These are phyloP conservation scores for Lepidurus packardi DNA, from an alignment of 1,140 invertebrate genomes.

Conservation along the genomic window DNA sequence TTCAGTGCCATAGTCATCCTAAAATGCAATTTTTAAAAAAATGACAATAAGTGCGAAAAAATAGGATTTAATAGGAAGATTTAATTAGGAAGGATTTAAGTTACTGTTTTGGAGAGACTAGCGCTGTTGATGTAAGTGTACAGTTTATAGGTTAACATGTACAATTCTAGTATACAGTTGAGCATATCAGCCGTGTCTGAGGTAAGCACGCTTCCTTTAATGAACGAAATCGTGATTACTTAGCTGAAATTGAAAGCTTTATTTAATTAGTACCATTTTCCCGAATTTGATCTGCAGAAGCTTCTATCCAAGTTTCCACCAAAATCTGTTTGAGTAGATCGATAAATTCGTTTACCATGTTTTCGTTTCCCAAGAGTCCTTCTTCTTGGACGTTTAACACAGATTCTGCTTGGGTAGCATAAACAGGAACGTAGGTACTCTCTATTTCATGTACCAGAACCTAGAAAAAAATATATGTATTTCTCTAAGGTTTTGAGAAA, in stretches of 20 bases:
- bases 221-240: not conserved
- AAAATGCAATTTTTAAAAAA: not conserved
- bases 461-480: not conserved
- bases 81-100: too few species aligned
- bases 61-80: too few species aligned
- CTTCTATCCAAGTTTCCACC: conserved; percentile 33
- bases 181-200: not conserved
- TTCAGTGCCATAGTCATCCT: not conserved
- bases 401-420: not conserved
- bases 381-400: not conserved
- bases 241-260: not conserved
- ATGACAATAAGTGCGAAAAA: not conserved
- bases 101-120: not conserved
- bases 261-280: conserved; percentile 5
- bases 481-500: too few species aligned
- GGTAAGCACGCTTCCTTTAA: not conserved
- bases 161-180: not conserved
- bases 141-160: not conserved
- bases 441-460: not conserved
- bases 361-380: not conserved
- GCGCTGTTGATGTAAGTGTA: not conserved
- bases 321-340: conserved; percentile 20
- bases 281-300: conserved; percentile 23
- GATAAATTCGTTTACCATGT: conserved; percentile 21
- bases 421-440: not conserved